Conservation (phyloP, 2,797 vertebrate species). For the Coregonus ussuriensis region DNA sequence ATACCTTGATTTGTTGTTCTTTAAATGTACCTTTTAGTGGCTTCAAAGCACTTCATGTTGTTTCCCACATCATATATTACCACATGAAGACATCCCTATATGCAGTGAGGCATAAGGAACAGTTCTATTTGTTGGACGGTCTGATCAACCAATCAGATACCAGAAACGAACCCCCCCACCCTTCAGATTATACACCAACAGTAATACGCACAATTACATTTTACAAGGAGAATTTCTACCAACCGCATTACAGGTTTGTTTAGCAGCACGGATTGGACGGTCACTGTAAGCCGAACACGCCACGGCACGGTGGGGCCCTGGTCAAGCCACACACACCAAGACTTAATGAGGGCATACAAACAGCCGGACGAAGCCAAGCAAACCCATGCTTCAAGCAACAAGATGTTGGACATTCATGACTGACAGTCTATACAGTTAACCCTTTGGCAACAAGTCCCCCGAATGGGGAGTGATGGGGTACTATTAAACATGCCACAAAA, state of each 20-base stretch:
- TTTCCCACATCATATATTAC: background rate
- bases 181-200: conserved; percentile 67
- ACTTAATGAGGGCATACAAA: conserved; percentile 88
- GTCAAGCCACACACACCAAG: conserved; percentile 81
- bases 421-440: conserved; percentile 85
- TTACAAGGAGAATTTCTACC: conserved; percentile 68
- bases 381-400: conserved; percentile 91
- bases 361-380: conserved; percentile 83
- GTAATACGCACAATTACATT: conserved; percentile 71
- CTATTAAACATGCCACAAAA: conserved; percentile 90
- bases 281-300: conserved; percentile 78
- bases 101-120: background rate
- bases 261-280: conserved; percentile 72
- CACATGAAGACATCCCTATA: background rate
- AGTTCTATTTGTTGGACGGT: background rate
- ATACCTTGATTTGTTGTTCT: background rate
- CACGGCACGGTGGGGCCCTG: conserved; percentile 70
- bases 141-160: conserved; percentile 37
- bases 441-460: conserved; percentile 93
- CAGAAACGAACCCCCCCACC: conserved; percentile 44
- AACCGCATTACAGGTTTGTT: conserved; percentile 76
- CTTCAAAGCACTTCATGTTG: background rate
- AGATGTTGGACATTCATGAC: conserved; percentile 86
- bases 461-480: conserved; percentile 63
- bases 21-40: background rate